Conservation (phyloP, 1,140 invertebrate species). For the Fopius arisanus region DNA sequence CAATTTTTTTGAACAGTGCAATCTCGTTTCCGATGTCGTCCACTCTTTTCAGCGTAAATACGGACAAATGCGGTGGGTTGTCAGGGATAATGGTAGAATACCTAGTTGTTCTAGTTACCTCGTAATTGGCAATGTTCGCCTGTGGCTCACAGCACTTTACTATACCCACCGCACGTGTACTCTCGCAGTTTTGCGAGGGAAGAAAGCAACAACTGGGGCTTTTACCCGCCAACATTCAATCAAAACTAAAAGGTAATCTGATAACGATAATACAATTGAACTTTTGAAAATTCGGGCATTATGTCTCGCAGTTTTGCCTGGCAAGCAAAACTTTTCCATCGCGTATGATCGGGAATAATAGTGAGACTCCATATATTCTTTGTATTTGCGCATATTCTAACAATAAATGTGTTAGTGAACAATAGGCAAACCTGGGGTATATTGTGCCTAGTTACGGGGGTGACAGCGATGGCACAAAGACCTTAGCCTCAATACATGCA, state of each 20-base stretch:
- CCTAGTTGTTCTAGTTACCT: constrained; percentile 13
- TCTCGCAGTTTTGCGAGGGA: background rate
- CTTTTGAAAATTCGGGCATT: background rate
- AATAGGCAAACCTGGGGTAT: background rate
- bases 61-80: background rate
- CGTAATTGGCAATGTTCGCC: constrained; percentile 20
- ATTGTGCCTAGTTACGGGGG: background rate
- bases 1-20: too few relatives aligned
- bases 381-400: background rate
- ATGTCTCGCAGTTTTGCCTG: background rate
- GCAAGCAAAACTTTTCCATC: background rate
- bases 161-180: background rate
- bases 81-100: background rate
- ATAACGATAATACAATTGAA: background rate
- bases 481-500: background rate
- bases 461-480: constrained; percentile 5
- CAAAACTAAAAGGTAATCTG: background rate
- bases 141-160: background rate
- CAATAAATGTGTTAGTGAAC: background rate
- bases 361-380: background rate
- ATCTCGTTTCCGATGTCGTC: too few relatives aligned
- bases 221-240: background rate
- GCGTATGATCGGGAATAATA: background rate
- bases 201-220: background rate
- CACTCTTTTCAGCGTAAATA: too few relatives aligned